These are phyloP conservation scores for Phanerotoma sp. DNA, from an alignment of 2,888 invertebrate species.

Conservation along the genomic window DNA sequence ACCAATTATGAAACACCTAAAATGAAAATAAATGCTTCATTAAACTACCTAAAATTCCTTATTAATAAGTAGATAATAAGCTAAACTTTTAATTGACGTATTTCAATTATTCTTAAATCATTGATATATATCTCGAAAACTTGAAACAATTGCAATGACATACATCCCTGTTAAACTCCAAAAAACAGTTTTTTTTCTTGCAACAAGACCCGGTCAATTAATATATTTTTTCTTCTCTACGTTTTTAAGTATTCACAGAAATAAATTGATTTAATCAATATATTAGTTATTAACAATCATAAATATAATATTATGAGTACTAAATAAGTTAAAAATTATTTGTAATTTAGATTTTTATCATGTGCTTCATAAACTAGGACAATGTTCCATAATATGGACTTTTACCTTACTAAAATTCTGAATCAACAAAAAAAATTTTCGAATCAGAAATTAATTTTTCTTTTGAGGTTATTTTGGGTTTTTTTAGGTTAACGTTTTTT, in stretches of 20 bases:
- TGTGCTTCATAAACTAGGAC: constrained; percentile 3
- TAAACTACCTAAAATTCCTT: constrained; percentile 8
- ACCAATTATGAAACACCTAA: constrained; percentile 6
- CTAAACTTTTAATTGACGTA: constrained; percentile 1
- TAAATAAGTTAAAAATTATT: constrained; percentile 3
- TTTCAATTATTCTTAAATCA: constrained; percentile 6
- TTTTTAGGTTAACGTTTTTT: no score
- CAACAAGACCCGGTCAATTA: constrained; percentile 2
- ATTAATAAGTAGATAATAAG: constrained; percentile 4
- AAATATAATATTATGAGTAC: constrained; percentile 1
- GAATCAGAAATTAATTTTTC: no score
- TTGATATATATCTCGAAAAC: constrained; percentile 7
- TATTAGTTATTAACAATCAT: constrained; percentile 6
- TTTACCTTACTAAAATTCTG: constrained; percentile 1
- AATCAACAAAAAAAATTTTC: no score
- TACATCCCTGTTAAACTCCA: neutral
- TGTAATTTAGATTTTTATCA: neutral
- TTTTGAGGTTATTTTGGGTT: no score
- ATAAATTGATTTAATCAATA: constrained; percentile 7
- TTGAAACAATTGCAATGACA: neutral
- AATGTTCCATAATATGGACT: constrained; percentile 9
- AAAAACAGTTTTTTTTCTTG: neutral
- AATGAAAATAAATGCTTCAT: constrained; percentile 4
- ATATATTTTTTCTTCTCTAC: constrained; percentile 8
- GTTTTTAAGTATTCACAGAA: neutral